These are phyloP conservation scores for Chalcis sispes DNA, from an alignment of 2,888 invertebrate species.

Conservation along the genomic window DNA sequence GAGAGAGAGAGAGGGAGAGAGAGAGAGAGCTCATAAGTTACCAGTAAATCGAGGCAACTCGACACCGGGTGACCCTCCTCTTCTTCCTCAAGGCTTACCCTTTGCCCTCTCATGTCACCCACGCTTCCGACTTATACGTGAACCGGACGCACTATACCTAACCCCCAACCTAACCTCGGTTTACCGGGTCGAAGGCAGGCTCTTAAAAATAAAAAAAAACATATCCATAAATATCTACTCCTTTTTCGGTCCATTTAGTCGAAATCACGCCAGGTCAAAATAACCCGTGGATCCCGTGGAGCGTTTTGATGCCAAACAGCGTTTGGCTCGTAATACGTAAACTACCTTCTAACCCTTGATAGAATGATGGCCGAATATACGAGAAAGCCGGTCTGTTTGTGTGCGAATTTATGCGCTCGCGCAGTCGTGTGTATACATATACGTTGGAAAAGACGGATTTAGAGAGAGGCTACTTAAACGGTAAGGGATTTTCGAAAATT, in stretches of 20 bases:
- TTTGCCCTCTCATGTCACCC: not conserved
- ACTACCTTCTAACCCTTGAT: too few relatives aligned
- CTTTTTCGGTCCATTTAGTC: constrained; percentile 58
- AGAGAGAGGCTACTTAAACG: too few relatives aligned
- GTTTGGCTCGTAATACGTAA: not conserved
- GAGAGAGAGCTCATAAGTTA: constrained; percentile 58
- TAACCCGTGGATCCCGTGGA: too few relatives aligned
- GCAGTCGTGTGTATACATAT: too few relatives aligned
- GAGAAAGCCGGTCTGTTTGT: too few relatives aligned
- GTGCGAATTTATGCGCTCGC: too few relatives aligned
- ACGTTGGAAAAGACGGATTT: too few relatives aligned
- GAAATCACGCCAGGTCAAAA: constrained; percentile 51
- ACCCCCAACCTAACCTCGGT: constrained; percentile 31
- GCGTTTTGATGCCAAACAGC: constrained; percentile 37
- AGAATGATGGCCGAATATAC: too few relatives aligned
- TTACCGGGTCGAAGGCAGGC: not conserved
- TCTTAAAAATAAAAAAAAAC: constrained; percentile 37
- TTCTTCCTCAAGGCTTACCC: not conserved
- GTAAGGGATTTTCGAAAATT: not conserved
- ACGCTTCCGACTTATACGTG: not conserved
- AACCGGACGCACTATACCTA: not conserved
- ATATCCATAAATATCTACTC: constrained; percentile 63
- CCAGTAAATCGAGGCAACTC: constrained; percentile 60
- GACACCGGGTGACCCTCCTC: constrained; percentile 24
- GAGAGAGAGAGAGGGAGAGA: constrained; percentile 47